A percentile compares a stretch with the other conserved stretches of the same genome.
phyloP scores from a whole-genome alignment of 2,888 invertebrate genomes.

The Maniola hyperantus region DNA sequence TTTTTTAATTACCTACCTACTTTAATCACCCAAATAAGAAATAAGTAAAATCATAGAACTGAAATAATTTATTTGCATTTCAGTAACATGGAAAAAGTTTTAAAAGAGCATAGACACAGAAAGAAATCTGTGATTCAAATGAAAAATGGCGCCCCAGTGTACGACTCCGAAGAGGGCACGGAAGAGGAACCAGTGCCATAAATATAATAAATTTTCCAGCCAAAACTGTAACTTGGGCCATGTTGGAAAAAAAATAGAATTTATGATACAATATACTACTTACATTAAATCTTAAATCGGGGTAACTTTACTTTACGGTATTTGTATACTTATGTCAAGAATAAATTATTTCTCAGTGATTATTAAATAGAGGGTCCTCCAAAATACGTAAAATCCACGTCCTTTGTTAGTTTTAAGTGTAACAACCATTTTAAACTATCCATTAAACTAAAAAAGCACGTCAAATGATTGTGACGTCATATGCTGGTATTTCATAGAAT shows the following conservation, averaged over 20 bases:
- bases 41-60: too few relatives aligned
- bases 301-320: background rate
- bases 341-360: too few relatives aligned
- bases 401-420: too few relatives aligned
- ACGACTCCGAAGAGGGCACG: conserved; percentile 84
- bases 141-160: conserved; percentile 79
- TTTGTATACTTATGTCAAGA: too few relatives aligned
- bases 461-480: too few relatives aligned
- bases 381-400: too few relatives aligned
- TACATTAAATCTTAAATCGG: too few relatives aligned
- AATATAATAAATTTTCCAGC: conserved; percentile 51
- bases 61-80: conserved; percentile 30
- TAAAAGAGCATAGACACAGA: conserved; percentile 79
- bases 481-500: too few relatives aligned
- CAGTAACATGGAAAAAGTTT: conserved; percentile 75
- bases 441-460: too few relatives aligned
- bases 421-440: too few relatives aligned
- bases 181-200: conserved; percentile 86
- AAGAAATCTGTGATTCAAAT: conserved; percentile 84
- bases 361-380: too few relatives aligned
- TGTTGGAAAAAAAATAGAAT: conserved; percentile 18
- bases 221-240: conserved; percentile 38
- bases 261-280: background rate
- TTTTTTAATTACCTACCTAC: background rate
- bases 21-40: too few relatives aligned